Evolutionary conservation across 64 coral and sea anemone species (phyloP), one percentile per base, ranked within the genome.

Genomic region (Pocillopora damicornis): DNA sequence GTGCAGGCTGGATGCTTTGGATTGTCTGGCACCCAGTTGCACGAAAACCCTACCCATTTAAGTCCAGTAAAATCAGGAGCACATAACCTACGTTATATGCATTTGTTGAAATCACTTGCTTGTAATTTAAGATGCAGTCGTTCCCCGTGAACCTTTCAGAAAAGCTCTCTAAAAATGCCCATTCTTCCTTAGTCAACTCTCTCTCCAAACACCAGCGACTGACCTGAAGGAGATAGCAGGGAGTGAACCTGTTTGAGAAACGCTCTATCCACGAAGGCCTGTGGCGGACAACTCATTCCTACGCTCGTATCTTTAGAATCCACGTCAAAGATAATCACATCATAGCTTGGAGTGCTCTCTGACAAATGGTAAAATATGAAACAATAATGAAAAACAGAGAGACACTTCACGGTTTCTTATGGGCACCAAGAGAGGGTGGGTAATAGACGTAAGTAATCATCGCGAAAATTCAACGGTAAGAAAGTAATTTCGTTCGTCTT

Each of bases 271-370:
- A 98, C 15, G 59, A 94, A 94, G n/a, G 38, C 86, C 35, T 87
- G 30, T 23, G 95, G 92, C 1, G 92, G 95, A 60, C 89, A 76
- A 58, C 88, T 89, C 75, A 94, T 35, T 11, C 89, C 89, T 66
- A 89, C 87, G 63, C 58, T 73, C 1, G 77, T 73, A 15, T 98
- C 90, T 66, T 94, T 98, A 9, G 87, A 87, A 63, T 94, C 92
- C 42, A 94, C 79, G 64, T 98, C 95, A 63, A 98, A 94, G 51
- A 98, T 83, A 58, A 98, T 86, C 36, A 92, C 58, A 37, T 98
- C 92, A 75, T 98, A 98, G 37, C 10, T 26, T 1, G 86, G 86
- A 37, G 22, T 17, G 15, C 76, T 73, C 9, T 82, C 91, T 92
- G 65, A 25, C 35, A 16, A 12, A 66, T 17, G 77, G 5, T 0